These are phyloP conservation scores for Lindbergichthys nudifrons DNA, from an alignment of 2,797 vertebrate species.

Conservation along the genomic window DNA sequence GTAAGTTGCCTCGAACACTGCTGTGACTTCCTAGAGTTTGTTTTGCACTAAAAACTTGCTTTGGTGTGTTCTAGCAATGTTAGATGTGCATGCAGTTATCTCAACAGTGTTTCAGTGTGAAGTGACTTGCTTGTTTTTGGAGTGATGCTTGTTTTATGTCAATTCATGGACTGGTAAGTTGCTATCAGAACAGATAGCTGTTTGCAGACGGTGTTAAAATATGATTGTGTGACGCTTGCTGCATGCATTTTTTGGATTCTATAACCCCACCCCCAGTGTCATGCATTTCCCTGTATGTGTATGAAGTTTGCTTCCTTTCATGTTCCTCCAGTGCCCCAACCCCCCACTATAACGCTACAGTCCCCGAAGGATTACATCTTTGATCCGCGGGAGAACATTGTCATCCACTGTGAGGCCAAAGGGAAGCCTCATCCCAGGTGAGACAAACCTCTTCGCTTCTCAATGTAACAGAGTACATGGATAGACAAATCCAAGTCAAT, in stretches of 20 bases:
- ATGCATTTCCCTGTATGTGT: not conserved
- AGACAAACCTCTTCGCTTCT: conserved; percentile 3
- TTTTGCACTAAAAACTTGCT: conserved; percentile 21
- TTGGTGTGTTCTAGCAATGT: conserved; percentile 55
- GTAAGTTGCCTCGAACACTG: conserved; percentile 88
- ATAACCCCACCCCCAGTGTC: not conserved
- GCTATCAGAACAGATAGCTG: conserved; percentile 1
- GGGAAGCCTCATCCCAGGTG: conserved; percentile 96
- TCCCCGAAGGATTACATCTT: conserved; percentile 98
- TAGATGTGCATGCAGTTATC: conserved; percentile 67
- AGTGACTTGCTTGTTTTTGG: conserved; percentile 47
- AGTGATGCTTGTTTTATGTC: conserved; percentile 37
- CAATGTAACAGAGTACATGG: too few species aligned
- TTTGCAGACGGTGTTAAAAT: conserved; percentile 35
- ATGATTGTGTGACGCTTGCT: conserved; percentile 25
- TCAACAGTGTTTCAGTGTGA: conserved; percentile 15
- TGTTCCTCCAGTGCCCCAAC: conserved; percentile 91
- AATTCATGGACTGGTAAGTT: conserved; percentile 34
- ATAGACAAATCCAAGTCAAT: too few species aligned
- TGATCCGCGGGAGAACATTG: conserved; percentile 96
- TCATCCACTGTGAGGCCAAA: conserved; percentile 97
- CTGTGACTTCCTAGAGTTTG: conserved; percentile 74
- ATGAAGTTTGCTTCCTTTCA: conserved; percentile 26
- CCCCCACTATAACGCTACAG: conserved; percentile 95
- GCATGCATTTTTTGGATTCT: conserved; percentile 40